Conservation (phyloP, 2,888 invertebrate genomes). For the Acronicta psi region DNA sequence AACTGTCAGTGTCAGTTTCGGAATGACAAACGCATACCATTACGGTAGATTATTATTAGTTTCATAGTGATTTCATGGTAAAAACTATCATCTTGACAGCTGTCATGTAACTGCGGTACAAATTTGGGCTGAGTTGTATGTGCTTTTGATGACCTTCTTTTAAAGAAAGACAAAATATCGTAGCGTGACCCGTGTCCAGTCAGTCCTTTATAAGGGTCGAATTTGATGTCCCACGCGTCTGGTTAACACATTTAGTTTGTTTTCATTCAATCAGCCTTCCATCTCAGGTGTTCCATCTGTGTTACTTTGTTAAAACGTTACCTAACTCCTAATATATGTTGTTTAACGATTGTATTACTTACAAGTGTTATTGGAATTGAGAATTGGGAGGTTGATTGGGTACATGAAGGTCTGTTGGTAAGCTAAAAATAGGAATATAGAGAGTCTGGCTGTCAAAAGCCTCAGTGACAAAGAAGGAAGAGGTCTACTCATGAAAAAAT, state of each 20-base stretch:
- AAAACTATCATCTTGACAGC: too few species aligned
- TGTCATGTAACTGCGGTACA: too few species aligned
- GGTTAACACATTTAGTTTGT: slow-evolving; percentile 54
- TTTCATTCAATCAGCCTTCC: slow-evolving; percentile 62
- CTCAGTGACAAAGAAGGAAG: not conserved
- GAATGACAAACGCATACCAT: too few species aligned
- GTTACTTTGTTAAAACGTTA: slow-evolving; percentile 28
- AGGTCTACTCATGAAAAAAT: too few species aligned
- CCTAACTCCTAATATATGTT: slow-evolving; percentile 34
- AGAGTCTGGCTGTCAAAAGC: too few species aligned
- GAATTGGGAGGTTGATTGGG: not conserved
- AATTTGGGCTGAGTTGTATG: too few species aligned
- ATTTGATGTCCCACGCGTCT: slow-evolving; percentile 34
- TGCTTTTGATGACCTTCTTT: too few species aligned
- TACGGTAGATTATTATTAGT: too few species aligned
- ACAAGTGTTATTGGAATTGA: slow-evolving; percentile 16
- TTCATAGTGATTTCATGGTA: too few species aligned
- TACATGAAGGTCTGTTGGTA: not conserved
- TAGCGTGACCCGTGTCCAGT: not conserved
- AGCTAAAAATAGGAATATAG: not conserved
- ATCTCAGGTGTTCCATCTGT: slow-evolving; percentile 53
- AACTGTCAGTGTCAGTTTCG: too few species aligned
- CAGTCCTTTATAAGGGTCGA: slow-evolving; percentile 32
- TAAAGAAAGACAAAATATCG: too few species aligned
- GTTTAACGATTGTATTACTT: slow-evolving; percentile 24